Evolutionary conservation across 2,888 invertebrate genomes (phyloP), one percentile per base, ranked within the genome.

Genomic region (Caenorhabditis angaria): DNA sequence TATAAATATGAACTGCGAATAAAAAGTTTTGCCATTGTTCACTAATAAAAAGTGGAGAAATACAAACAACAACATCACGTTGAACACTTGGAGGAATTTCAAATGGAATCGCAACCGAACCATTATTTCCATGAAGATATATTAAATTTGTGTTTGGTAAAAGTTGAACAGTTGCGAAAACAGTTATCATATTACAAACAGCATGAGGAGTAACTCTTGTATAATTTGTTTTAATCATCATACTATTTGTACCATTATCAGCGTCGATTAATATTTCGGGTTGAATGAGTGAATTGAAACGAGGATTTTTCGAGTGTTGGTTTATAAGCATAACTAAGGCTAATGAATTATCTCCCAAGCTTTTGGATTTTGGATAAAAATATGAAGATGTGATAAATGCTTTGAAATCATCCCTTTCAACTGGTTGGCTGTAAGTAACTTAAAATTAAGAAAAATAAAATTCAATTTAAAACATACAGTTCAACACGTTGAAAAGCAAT

Each of bases 1-100:
- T 73, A 60, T 80, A 80, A 60, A 72, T 73, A 54, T 80, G 80
- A 12, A 64, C 74, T n/a, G 80, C 77, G n/a, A 80, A 73, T 29
- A 80, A 48, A 32, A 75, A 75, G n/a, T 66, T 65, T 27, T 80
- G 77, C 80, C 80, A 80, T 27, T 77, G 77, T 57, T 80, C 80
- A 50, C 65, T 74, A 10, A 75, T 76, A 53, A 76, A 80, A 18
- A 80, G 63, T 12, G 80, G 80, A 1, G 80, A 75, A 0, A 75
- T 70, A 58, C 80, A 80, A n/a, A 72, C 73, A 28, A 80, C 77
- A 6, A 77, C 77, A 22, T 65, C 65, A 18, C 65, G 64, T 54
- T 61, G 61, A 3, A 24, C 18, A 41, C 67, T 54, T 0, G 67
- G 67, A 2, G 62, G 60, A 20, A 64, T 60, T n/a, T 48, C 28